phyloP scores from a whole-genome alignment of 92 coral and sea anemone genomes.

The Palythoa heliodiscus region DNA sequence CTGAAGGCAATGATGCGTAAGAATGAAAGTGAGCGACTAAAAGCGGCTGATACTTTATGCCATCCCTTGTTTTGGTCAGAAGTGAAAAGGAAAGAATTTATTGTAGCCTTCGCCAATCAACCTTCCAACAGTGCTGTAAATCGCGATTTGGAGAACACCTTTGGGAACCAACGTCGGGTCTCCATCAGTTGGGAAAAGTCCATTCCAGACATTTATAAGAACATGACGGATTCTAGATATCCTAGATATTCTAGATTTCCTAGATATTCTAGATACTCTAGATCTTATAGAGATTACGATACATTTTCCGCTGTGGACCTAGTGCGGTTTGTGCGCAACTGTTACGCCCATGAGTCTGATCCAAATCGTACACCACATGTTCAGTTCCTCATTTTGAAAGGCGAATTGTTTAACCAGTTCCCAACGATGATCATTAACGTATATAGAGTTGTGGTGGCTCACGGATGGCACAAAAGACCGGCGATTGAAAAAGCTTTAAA shows the following conservation, averaged over 20 bases:
- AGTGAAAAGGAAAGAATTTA: slow-evolving; percentile 26
- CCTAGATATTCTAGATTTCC: too few species aligned
- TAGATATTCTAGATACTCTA: too few species aligned
- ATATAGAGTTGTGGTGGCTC: neutral
- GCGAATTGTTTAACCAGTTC: neutral
- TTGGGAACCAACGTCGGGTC: neutral
- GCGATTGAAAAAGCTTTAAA: neutral
- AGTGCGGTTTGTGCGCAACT: slow-evolving; percentile 34
- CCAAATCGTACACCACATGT: neutral
- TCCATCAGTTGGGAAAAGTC: neutral
- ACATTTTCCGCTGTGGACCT: slow-evolving; percentile 14
- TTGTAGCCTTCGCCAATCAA: slow-evolving; percentile 53
- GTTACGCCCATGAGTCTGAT: slow-evolving; percentile 15
- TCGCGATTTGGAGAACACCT: neutral
- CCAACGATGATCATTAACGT: slow-evolving; percentile 6
- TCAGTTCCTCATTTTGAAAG: neutral
- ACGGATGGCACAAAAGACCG: slow-evolving; percentile 13
- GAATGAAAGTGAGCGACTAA: slow-evolving; percentile 37
- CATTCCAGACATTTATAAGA: slow-evolving; percentile 12
- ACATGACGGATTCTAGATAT: slow-evolving; percentile 39
- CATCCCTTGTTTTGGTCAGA: slow-evolving; percentile 58
- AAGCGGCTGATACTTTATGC: slow-evolving; percentile 17
- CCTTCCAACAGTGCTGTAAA: too few species aligned
- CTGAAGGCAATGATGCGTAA: slow-evolving; percentile 19
- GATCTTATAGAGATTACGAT: neutral